Conservation (phyloP, 1,140 invertebrate species). For the Drosophila repleta region DNA sequence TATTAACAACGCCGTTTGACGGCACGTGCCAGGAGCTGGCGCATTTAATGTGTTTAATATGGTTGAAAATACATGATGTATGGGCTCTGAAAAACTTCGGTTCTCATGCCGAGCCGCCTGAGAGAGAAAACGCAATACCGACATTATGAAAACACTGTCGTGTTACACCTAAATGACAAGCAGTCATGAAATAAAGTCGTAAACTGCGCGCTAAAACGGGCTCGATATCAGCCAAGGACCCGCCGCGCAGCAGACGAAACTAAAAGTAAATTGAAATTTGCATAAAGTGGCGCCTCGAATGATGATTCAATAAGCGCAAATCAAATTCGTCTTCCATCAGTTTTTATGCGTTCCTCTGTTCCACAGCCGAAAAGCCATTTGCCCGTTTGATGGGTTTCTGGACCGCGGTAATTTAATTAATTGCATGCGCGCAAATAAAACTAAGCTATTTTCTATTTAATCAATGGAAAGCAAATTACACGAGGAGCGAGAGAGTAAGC, state of each 20-base stretch:
- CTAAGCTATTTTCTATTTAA: conserved; percentile 77
- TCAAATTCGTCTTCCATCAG: conserved; percentile 24
- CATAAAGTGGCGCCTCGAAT: conserved; percentile 59
- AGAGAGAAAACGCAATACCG: conserved; percentile 74
- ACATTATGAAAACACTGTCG: conserved; percentile 72
- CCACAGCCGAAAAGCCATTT: conserved; percentile 37
- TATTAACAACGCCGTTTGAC: conserved; percentile 60
- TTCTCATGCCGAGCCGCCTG: conserved; percentile 22
- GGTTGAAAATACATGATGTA: conserved; percentile 65
- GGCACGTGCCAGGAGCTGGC: conserved; percentile 66
- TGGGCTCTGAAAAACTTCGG: conserved; percentile 35
- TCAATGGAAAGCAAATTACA: conserved; percentile 71
- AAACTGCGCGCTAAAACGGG: conserved; percentile 50
- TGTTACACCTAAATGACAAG: conserved; percentile 77
- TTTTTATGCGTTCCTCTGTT: conserved; percentile 21
- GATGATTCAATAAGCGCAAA: conserved; percentile 71
- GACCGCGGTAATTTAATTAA: conserved; percentile 73
- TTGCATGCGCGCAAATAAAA: conserved; percentile 71
- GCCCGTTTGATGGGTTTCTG: conserved; percentile 24
- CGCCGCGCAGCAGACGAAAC: conserved; percentile 11
- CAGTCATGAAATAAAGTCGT: conserved; percentile 79
- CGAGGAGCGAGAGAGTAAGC: conserved; percentile 31
- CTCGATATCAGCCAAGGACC: conserved; percentile 17
- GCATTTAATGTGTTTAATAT: conserved; percentile 64
- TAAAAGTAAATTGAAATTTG: conserved; percentile 57